Percentiles rank a stretch among this genome's conserved stretches.
Evolutionary conservation across 1,140 invertebrate species (phyloP).

Genomic region (Drosophila prosaltans): DNA sequence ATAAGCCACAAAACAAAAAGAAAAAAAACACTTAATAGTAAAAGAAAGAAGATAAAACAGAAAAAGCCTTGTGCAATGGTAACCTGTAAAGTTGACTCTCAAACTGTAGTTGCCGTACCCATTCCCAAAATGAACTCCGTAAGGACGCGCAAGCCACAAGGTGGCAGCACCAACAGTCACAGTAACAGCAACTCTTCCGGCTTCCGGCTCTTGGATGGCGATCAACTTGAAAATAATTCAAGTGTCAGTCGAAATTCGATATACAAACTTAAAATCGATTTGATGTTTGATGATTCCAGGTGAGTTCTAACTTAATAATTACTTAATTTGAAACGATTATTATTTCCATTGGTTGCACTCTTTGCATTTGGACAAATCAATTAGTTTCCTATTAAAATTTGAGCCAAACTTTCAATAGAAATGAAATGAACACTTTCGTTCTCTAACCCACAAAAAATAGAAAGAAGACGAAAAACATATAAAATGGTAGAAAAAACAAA

Average conservation of each 20-base stretch:
- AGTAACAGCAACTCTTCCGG: constrained; percentile 72
- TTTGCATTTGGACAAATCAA: constrained; percentile 47
- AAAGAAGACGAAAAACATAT: constrained; percentile 12
- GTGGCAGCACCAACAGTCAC: constrained; percentile 51
- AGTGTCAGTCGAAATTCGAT: constrained; percentile 87
- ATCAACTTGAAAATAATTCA: constrained; percentile 84
- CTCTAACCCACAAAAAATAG: constrained; percentile 47
- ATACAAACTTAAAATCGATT: constrained; percentile 92
- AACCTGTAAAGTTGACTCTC: constrained; percentile 76
- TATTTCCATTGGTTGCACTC: constrained; percentile 42
- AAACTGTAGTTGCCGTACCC: constrained; percentile 66
- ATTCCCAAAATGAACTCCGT: constrained; percentile 79
- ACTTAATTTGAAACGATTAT: no score
- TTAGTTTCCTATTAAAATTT: constrained; percentile 5
- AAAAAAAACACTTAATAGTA: constrained; percentile 2
- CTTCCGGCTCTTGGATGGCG: constrained; percentile 83
- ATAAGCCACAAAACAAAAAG: not conserved
- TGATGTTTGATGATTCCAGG: constrained; percentile 90
- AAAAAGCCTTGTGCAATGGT: constrained; percentile 60
- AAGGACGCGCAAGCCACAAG: constrained; percentile 61
- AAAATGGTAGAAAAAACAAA: not conserved
- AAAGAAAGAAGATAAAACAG: constrained; percentile 18
- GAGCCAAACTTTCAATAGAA: constrained; percentile 42
- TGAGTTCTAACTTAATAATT: constrained; percentile 45
- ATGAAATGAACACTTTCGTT: constrained; percentile 68